These are phyloP conservation scores for Hippocampus comes DNA, from an alignment of 2,113 vertebrate genomes.

Conservation along the genomic window DNA sequence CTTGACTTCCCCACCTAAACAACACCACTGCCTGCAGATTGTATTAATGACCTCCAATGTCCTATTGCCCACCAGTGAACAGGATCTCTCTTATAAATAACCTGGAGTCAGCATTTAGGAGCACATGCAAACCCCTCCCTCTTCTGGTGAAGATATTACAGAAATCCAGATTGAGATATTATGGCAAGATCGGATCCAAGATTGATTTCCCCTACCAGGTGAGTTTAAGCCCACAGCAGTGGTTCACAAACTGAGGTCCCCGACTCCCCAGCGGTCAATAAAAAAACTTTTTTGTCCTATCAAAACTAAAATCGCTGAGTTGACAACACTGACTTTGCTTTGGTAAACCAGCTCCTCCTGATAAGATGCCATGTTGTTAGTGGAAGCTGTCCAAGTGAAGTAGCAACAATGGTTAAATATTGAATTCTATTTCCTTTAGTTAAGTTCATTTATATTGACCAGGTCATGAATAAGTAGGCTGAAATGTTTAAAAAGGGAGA, in stretches of 20 bases:
- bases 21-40: neutral
- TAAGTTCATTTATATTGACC: no score
- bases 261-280: no score
- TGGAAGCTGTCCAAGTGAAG: no score
- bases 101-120: conserved; percentile 75
- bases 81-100: conserved; percentile 73
- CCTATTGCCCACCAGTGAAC: conserved; percentile 68
- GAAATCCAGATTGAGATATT: conserved; percentile 86
- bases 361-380: no score
- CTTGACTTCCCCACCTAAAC: no score
- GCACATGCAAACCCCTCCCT: conserved; percentile 63
- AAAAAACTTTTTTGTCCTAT: neutral
- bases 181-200: conserved; percentile 80
- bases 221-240: conserved; percentile 19
- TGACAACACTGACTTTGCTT: no score
- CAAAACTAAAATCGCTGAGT: no score
- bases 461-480: no score
- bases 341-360: no score
- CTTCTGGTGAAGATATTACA: conserved; percentile 85
- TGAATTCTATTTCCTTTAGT: no score
- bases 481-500: no score
- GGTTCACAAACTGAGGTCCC: neutral
- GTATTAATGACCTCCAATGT: neutral
- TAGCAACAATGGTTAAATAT: no score
- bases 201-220: conserved; percentile 87